Percentiles rank a stretch among this genome's conserved stretches.
Conservation (phyloP, 2,888 invertebrate species). For the Drosophila paramelanica region DNA sequence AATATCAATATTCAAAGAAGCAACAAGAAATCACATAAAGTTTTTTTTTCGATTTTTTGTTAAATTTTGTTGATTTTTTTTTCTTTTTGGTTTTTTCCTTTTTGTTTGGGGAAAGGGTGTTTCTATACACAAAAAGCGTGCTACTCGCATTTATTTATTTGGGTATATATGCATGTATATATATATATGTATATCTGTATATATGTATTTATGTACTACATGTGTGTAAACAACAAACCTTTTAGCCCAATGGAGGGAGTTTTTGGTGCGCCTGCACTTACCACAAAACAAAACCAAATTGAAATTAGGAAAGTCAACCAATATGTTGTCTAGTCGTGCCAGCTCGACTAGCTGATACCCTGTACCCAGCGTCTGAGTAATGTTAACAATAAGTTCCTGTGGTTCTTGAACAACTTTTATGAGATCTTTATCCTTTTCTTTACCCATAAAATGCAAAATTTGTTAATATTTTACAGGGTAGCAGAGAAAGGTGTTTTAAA, state of each 20-base stretch:
- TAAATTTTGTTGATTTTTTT: background rate
- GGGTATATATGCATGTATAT: constrained; percentile 42
- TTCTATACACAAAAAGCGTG: constrained; percentile 77
- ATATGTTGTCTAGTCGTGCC: constrained; percentile 23
- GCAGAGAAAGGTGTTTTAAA: too few species aligned
- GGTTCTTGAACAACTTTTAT: background rate
- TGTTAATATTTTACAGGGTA: too few species aligned
- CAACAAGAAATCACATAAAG: constrained; percentile 79
- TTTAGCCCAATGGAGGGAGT: constrained; percentile 68
- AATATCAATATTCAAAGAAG: constrained; percentile 77
- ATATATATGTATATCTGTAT: constrained; percentile 30
- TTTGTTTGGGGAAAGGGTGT: constrained; percentile 16
- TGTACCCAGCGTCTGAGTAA: constrained; percentile 7
- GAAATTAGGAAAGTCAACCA: constrained; percentile 7
- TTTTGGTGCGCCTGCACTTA: constrained; percentile 72
- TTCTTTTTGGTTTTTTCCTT: constrained; percentile 9
- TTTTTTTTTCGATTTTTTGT: constrained; percentile 26
- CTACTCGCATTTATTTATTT: constrained; percentile 61
- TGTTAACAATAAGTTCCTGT: background rate
- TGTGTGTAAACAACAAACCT: constrained; percentile 52
- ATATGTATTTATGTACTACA: constrained; percentile 33
- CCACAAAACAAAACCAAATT: constrained; percentile 33
- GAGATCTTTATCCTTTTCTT: too few species aligned
- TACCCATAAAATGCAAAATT: too few species aligned
- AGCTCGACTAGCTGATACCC: constrained; percentile 42